Conservation (phyloP, 2,797 vertebrate species). For the Picus viridis region DNA sequence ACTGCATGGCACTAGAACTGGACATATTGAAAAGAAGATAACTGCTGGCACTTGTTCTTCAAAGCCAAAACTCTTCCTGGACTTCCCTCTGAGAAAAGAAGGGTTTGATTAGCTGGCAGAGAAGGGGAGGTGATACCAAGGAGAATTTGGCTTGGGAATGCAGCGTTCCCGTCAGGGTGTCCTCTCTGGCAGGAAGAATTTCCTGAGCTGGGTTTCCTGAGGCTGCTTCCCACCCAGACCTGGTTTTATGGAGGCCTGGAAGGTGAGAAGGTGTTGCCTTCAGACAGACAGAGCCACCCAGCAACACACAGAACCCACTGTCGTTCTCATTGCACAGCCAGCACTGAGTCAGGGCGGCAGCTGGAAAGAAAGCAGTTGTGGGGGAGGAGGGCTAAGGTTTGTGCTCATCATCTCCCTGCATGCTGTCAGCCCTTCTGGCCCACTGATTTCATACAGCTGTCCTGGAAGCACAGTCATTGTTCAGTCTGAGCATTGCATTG, state of each 20-base stretch:
- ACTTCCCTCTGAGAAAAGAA: slow-evolving; percentile 18
- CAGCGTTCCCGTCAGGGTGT: not conserved
- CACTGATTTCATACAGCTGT: not conserved
- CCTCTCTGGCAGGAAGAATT: not conserved
- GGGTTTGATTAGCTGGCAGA: slow-evolving; percentile 25
- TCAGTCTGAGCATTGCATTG: not conserved
- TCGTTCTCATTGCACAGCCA: not conserved
- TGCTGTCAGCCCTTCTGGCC: not conserved
- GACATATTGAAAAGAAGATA: not conserved
- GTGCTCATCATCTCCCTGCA: not conserved
- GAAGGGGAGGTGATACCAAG: slow-evolving; percentile 8
- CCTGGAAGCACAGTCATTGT: not conserved
- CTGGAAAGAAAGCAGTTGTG: not conserved
- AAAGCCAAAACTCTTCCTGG: slow-evolving; percentile 34
- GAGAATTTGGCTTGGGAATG: slow-evolving; percentile 16
- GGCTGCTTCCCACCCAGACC: not conserved
- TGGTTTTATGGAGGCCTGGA: not conserved
- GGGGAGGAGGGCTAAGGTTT: not conserved
- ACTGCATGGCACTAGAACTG: not conserved
- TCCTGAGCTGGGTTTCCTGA: not conserved
- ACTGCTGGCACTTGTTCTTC: not conserved
- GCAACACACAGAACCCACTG: fast-evolving
- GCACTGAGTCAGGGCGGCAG: not conserved
- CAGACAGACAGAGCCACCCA: not conserved
- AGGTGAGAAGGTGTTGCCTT: not conserved